phyloP scores from a whole-genome alignment of 2,797 vertebrate genomes.

The Sphaeramia orbicularis region DNA sequence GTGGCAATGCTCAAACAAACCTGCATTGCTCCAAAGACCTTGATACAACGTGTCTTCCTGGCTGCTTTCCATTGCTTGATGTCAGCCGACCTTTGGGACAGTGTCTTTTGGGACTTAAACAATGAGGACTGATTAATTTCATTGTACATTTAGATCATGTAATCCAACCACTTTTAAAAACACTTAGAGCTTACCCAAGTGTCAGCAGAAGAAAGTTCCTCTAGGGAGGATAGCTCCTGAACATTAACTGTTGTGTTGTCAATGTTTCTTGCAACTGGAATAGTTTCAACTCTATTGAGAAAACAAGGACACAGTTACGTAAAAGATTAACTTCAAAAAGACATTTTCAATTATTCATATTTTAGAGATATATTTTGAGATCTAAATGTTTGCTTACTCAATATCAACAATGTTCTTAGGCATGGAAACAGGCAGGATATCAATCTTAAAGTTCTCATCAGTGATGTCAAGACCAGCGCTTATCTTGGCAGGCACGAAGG shows the following conservation, averaged over 20 bases:
- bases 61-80: constrained; percentile 32
- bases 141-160: constrained; percentile 1
- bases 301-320: constrained; percentile 6
- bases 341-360: neutral
- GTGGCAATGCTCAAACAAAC: constrained; percentile 78
- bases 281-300: constrained; percentile 82
- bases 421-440: constrained; percentile 77
- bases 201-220: constrained; percentile 19
- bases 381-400: constrained; percentile 71
- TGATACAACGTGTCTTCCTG: constrained; percentile 74
- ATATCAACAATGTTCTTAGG: constrained; percentile 78
- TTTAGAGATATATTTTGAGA: neutral
- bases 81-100: constrained; percentile 45
- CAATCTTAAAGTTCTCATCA: constrained; percentile 84
- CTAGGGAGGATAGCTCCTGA: constrained; percentile 64
- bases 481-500: constrained; percentile 76
- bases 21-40: constrained; percentile 70
- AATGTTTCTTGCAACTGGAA: constrained; percentile 85
- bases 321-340: neutral
- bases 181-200: constrained; percentile 76
- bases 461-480: constrained; percentile 72
- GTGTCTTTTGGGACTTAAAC: constrained; percentile 70
- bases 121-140: constrained; percentile 26
- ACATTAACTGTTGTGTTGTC: constrained; percentile 84
- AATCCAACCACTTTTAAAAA: neutral